Percentiles rank a stretch among this genome's conserved stretches.
Evolutionary conservation across 2,797 vertebrate species (phyloP).

Genomic region (Manis pentadactyla): DNA sequence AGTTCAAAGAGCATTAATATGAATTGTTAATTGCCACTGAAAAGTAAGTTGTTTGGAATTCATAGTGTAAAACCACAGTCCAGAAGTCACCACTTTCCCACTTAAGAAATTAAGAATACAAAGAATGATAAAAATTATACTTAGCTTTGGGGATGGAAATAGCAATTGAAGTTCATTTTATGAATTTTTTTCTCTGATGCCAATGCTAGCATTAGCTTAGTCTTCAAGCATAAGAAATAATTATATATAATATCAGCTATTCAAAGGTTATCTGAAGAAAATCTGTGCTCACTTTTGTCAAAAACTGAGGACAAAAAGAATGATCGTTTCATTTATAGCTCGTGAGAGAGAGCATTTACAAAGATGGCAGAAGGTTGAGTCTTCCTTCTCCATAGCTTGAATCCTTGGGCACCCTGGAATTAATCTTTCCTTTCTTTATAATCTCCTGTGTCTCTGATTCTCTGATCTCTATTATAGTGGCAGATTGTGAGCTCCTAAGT

Average conservation of each 20-base stretch:
- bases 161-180: neutral
- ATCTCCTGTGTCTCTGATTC: neutral
- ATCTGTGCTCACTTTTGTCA: neutral
- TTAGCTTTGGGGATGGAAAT: neutral
- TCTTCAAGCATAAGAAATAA: neutral
- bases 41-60: slow-evolving; percentile 21
- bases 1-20: neutral
- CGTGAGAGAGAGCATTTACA: neutral
- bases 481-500: neutral
- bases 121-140: neutral
- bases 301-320: neutral
- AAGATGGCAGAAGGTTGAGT: neutral
- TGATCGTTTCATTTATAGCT: neutral
- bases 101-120: neutral
- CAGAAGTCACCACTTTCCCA: neutral
- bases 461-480: neutral
- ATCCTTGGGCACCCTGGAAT: neutral
- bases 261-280: neutral
- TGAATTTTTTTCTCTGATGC: neutral
- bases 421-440: neutral
- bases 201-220: neutral
- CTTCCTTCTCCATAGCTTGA: neutral
- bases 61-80: neutral
- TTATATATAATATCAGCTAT: neutral
- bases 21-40: neutral